phyloP scores from a whole-genome alignment of 2,797 vertebrate genomes.

The Crax fasciolata region DNA sequence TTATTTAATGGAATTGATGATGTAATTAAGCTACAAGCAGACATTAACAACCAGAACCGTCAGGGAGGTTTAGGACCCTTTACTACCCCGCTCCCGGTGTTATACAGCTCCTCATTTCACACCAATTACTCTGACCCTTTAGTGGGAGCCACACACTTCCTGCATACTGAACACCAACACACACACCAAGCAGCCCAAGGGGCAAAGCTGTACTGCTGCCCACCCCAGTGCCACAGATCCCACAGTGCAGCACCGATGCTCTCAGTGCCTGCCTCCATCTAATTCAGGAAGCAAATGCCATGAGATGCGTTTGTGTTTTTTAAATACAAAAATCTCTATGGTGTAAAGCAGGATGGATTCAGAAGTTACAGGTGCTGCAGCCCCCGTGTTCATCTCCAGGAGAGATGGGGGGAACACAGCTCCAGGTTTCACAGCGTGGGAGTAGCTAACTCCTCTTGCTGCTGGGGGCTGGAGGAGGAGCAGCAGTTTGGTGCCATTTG shows the following conservation, averaged over 20 bases:
- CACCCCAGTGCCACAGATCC: too few relatives aligned
- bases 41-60: background rate
- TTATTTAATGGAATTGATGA: slow-evolving; percentile 26
- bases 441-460: fast-evolving
- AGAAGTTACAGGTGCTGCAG: background rate
- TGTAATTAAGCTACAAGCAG: slow-evolving; percentile 53
- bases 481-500: background rate
- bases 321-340: fast-evolving
- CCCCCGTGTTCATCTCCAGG: too few relatives aligned
- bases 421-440: fast-evolving
- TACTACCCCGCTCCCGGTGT: background rate
- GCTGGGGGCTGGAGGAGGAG: background rate
- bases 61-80: slow-evolving; percentile 44
- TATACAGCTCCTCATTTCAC: background rate
- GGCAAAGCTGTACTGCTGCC: background rate
- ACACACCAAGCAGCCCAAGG: too few relatives aligned
- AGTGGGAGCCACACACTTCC: background rate
- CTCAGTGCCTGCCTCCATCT: fast-evolving
- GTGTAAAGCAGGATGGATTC: background rate
- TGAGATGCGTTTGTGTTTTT: too few relatives aligned
- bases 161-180: fast-evolving
- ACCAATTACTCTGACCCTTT: background rate
- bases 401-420: fast-evolving
- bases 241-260: background rate
- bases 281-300: background rate